phyloP scores from a whole-genome alignment of 2,797 vertebrate species.

The Sebastes dallii region DNA sequence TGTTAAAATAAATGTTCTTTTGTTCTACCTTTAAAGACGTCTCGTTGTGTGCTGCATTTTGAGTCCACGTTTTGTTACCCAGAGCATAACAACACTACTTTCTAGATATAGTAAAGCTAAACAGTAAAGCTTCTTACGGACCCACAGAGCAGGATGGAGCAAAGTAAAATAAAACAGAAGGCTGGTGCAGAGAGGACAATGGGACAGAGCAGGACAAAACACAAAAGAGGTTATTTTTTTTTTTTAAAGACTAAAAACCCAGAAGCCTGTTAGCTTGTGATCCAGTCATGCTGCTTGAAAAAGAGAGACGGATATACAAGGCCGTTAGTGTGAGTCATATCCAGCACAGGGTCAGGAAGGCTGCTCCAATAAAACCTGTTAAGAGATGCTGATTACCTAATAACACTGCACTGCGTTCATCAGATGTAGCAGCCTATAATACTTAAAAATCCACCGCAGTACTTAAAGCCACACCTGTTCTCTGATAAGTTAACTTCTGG shows the following conservation, averaged over 20 bases:
- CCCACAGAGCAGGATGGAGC: background rate
- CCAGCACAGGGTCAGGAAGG: background rate
- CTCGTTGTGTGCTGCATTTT: too few species aligned
- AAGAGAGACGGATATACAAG: background rate
- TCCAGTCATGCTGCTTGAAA: background rate
- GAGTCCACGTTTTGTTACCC: too few species aligned
- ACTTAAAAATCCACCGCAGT: background rate
- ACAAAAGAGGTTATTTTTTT: background rate
- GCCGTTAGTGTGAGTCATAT: conserved; percentile 3
- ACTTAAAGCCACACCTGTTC: background rate
- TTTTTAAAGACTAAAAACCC: background rate
- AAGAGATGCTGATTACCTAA: background rate
- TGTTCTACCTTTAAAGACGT: too few species aligned
- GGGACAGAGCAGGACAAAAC: background rate
- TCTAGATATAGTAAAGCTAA: conserved; percentile 7
- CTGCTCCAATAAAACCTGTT: background rate
- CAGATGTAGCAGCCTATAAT: background rate
- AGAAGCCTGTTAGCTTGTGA: conserved; percentile 5
- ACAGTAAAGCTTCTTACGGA: conserved; percentile 15
- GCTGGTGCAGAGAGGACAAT: background rate
- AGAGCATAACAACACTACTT: too few species aligned
- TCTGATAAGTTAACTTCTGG: background rate
- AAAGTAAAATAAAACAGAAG: background rate
- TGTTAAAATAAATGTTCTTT: too few species aligned
- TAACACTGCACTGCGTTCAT: background rate